Percentiles rank a stretch among this genome's conserved stretches.
Conservation (phyloP, 2,888 invertebrate genomes). For the Mimas tiliae region DNA sequence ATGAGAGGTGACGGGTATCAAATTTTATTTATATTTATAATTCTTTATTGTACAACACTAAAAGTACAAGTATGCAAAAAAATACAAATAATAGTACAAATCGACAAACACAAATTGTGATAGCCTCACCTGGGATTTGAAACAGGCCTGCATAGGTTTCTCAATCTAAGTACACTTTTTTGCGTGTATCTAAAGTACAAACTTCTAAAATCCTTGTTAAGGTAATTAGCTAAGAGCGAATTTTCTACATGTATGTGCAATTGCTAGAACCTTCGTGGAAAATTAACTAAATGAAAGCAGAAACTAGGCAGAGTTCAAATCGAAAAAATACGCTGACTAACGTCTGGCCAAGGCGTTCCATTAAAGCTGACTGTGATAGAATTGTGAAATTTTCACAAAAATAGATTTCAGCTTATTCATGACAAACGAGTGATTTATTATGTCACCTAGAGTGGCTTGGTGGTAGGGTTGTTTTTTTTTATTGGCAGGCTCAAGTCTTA, state of each 20-base stretch:
- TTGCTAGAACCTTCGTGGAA: background rate
- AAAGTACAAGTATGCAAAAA: no score
- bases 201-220: no score
- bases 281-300: background rate
- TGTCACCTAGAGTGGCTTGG: background rate
- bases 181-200: no score
- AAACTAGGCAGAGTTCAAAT: background rate
- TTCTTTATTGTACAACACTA: no score
- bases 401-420: conserved; percentile 13
- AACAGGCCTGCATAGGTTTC: no score
- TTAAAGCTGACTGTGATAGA: conserved; percentile 21
- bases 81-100: no score
- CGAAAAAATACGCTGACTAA: conserved; percentile 8
- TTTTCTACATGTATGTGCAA: background rate
- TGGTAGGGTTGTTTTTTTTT: background rate
- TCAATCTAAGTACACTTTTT: no score
- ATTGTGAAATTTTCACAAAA: conserved; percentile 11
- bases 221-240: background rate
- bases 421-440: conserved; percentile 15
- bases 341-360: conserved; percentile 19
- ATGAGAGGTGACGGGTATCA: no score
- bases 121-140: no score
- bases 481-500: background rate
- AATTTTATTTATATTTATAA: no score
- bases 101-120: no score